phyloP scores from a whole-genome alignment of 2,797 vertebrate genomes.

The Pseudochromis fuscus region DNA sequence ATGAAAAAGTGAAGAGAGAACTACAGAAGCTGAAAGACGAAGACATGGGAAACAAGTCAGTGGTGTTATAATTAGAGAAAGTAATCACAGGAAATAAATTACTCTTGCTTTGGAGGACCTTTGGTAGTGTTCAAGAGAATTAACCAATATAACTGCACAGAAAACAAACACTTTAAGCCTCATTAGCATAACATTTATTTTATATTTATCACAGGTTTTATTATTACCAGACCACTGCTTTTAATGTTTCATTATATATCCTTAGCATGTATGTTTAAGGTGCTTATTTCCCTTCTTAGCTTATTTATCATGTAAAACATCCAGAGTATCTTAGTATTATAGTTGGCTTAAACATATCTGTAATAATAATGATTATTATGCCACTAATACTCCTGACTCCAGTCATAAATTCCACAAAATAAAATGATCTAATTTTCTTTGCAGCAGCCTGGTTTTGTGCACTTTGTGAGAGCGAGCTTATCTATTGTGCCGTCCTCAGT shows the following conservation, averaged over 20 bases:
- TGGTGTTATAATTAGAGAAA: constrained; percentile 21
- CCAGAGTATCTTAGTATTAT: neutral
- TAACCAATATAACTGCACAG: neutral
- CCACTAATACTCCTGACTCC: neutral
- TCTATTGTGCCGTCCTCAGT: constrained; percentile 58
- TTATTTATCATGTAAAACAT: neutral
- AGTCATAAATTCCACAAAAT: constrained; percentile 24
- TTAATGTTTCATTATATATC: neutral
- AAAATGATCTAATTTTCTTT: constrained; percentile 36
- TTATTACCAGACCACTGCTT: neutral
- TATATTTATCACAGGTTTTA: neutral
- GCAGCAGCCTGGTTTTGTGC: constrained; percentile 28
- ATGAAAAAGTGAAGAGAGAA: constrained; percentile 14
- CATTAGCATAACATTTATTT: neutral
- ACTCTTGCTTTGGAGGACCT: neutral
- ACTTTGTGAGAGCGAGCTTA: constrained; percentile 31
- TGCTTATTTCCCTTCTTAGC: too few relatives aligned
- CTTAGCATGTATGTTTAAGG: neutral
- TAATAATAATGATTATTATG: neutral
- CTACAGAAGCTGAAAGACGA: constrained; percentile 26
- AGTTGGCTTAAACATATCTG: too few relatives aligned
- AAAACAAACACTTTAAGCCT: neutral
- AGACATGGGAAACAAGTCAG: constrained; percentile 23
- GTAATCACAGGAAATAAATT: constrained; percentile 30
- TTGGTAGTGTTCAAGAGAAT: constrained; percentile 10